Base-by-base conservation (phyloP, 2,888 invertebrate genomes). In the Acrobasis suavella region DNA sequence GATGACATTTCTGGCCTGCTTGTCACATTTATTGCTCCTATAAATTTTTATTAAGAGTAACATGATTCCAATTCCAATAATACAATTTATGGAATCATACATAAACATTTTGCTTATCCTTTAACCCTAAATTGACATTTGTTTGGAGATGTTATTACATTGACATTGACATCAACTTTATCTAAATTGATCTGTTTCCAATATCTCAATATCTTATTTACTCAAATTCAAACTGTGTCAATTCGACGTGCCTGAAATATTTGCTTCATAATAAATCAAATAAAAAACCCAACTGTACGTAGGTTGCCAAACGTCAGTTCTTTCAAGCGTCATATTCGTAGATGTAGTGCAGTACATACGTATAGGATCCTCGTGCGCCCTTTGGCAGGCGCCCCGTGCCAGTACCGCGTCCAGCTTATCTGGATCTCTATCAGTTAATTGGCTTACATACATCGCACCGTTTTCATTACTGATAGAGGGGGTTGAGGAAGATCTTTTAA, bases 331-430 rank as follows among this genome's bases (percentile, higher is more conserved):
- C 67, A 69, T 67, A 65, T 73, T 66, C 71, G 71, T 73, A 66
- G 68, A 68, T 72, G 70, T 71, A 70, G 63, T 63, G 67, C 42
- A 56, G 66, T 69, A 60, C 69, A 63, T 70, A 60, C 69, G 62
- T 70, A 71, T 69, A 71, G 76, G 76, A 77, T 73, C 73, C 74
- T 75, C 75, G 77, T 69, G 72, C 75, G 81, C 82, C 84, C 84
- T 83, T 86, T 85, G 86, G 83, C 86, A 86, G 76, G 69, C 78
- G 74, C 71, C 55, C 71, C 72, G 67, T 82, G 82, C 82, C 80
- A 80, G 80, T 80, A 72, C 69, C 65, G 66, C 62, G 51, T 55
- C 85, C 82, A 84, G 67, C 66, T 62, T 72, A 76, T 59, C 59
- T 58, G 72, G 85, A 83, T 70, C 82, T 67, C 72, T 69, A 70